phyloP scores from a whole-genome alignment of 2,888 invertebrate genomes.

The Cryptocephalus moraei region DNA sequence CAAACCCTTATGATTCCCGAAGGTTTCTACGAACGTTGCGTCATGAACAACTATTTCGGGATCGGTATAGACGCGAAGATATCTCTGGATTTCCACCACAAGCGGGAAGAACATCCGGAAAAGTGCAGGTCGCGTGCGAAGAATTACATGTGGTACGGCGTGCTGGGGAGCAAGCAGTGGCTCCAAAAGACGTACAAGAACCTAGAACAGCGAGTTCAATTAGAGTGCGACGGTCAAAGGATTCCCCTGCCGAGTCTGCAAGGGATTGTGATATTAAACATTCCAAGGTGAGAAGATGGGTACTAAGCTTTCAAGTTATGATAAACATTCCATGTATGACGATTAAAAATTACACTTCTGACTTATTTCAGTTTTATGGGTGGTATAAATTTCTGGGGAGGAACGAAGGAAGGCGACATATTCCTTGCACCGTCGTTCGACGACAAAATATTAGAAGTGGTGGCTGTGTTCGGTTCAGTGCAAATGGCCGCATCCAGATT shows the following conservation, averaged over 20 bases:
- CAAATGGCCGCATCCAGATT: slow-evolving; percentile 95
- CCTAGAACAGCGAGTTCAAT: slow-evolving; percentile 85
- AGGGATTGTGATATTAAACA: slow-evolving; percentile 94
- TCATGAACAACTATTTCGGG: slow-evolving; percentile 99
- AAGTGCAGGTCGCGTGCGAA: slow-evolving; percentile 89
- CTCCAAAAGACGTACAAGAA: slow-evolving; percentile 90
- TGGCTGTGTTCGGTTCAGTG: slow-evolving; percentile 94
- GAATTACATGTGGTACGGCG: slow-evolving; percentile 94
- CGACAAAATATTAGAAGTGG: slow-evolving; percentile 92
- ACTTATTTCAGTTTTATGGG: slow-evolving; percentile 77
- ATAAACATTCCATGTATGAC: not conserved
- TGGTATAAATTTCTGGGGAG: slow-evolving; percentile 98
- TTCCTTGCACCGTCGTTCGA: slow-evolving; percentile 92
- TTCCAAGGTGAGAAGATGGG: slow-evolving; percentile 55
- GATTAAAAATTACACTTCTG: no score
- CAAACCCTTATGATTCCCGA: no score
- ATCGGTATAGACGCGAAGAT: slow-evolving; percentile 98
- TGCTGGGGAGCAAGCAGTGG: slow-evolving; percentile 69
- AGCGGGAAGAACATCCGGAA: slow-evolving; percentile 93
- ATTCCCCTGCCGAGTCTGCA: slow-evolving; percentile 93
- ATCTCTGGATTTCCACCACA: slow-evolving; percentile 92
- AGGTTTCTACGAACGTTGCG: slow-evolving; percentile 85
- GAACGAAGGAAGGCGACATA: slow-evolving; percentile 80
- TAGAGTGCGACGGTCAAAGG: slow-evolving; percentile 93
- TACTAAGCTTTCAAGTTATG: not conserved